Base-by-base conservation (phyloP, 2,113 vertebrate species). In the Hassar affinis region DNA sequence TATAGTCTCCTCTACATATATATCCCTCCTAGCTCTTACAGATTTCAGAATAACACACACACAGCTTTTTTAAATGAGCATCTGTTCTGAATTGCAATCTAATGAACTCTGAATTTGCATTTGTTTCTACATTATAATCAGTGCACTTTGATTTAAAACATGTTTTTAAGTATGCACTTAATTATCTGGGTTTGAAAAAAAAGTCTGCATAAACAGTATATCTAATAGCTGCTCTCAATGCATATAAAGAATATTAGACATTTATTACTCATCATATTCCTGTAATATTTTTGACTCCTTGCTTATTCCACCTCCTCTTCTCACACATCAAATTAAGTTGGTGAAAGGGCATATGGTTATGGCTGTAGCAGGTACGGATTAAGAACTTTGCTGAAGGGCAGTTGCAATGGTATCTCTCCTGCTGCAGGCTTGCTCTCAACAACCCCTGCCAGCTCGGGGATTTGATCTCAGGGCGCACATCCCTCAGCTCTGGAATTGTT, bases 331-430 rank as follows among this genome's bases (percentile, higher is more conserved):
- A 76, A 76, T 35, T 33, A 76, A 76, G n/a, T 76, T 54, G 38
- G 27, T 22, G 0, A 20, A 59, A 35, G 47, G 45, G 81, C 54
- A 64, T 66, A 51, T 25, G 74, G 52, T 77, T 77, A 56, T 77
- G 30, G 35, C 59, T 52, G 20, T 47, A 79, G 57, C 38, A 30
- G 78, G 62, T 47, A 20, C 0, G 78, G 78, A 79, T 79, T 79
- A 79, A 64, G n/a, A 79, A 62, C 57, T 33, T 79, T 33, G 59
- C 59, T 79, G n/a, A 79, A 79, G 78, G 38, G 57, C 57, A 61
- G 42, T 64, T 6, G 78, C 42, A 47, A 38, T 47, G 57, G 59
- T 61, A 79, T 62, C 78, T 62, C 38, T 64, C 18, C 59, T 20
- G n/a, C 38, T 64, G 22, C 78, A 79, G 77, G 74, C 74, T 38